Percentiles rank a stretch among this genome's conserved stretches.
Conservation (phyloP, 1,140 invertebrate species). For the Charaxes varanes region DNA sequence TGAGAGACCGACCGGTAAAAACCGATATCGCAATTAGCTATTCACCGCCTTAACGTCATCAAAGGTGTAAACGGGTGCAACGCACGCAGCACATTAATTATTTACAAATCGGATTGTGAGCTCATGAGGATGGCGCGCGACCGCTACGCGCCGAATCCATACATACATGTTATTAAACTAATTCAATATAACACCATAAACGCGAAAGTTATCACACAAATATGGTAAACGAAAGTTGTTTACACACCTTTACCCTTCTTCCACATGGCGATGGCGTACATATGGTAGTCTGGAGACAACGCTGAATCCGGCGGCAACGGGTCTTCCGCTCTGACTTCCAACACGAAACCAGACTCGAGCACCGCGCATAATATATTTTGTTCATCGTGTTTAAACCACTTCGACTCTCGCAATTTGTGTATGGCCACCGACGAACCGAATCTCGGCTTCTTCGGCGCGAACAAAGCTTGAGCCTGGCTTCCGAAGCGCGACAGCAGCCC, state of each 20-base stretch:
- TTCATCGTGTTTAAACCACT: conserved; percentile 81
- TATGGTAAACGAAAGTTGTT: conserved; percentile 17
- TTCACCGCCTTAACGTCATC: conserved; percentile 34
- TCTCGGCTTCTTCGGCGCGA: conserved; percentile 69
- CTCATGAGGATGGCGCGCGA: conserved; percentile 30
- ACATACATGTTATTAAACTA: too few species aligned
- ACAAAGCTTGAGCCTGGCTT: conserved; percentile 71
- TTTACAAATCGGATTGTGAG: conserved; percentile 47
- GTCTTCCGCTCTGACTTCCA: conserved; percentile 75
- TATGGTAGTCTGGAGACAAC: conserved; percentile 66
- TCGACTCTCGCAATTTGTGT: conserved; percentile 79
- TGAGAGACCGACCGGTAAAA: too few species aligned
- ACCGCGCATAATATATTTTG: conserved; percentile 80
- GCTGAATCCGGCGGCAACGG: conserved; percentile 56
- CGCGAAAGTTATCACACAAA: too few species aligned
- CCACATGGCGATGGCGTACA: conserved; percentile 79
- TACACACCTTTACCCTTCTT: conserved; percentile 79
- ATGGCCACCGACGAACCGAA: conserved; percentile 79
- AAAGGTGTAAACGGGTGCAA: conserved; percentile 22
- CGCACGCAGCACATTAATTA: conserved; percentile 44
- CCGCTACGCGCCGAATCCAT: conserved; percentile 26
- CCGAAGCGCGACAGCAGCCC: conserved; percentile 71
- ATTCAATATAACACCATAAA: too few species aligned
- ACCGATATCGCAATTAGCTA: conserved; percentile 34
- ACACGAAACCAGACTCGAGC: conserved; percentile 79